phyloP scores from a whole-genome alignment of 1,140 invertebrate genomes.

The Dysdera silvatica region DNA sequence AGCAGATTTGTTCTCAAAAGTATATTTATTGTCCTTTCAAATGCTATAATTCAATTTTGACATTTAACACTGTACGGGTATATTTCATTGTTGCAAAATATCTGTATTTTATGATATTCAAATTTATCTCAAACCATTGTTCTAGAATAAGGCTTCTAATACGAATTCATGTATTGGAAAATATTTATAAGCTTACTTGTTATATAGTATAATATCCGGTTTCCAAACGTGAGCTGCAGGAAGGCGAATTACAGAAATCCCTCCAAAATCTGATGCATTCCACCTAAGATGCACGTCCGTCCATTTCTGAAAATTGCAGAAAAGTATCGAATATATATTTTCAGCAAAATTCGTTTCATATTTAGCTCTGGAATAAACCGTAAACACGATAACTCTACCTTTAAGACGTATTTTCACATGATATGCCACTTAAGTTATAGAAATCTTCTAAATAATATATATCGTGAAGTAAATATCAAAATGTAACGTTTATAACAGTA shows the following conservation, averaged over 20 bases:
- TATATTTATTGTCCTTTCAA: too few species aligned
- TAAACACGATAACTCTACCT: not conserved
- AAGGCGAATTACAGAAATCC: constrained; percentile 50
- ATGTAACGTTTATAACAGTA: too few species aligned
- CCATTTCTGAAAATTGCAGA: constrained; percentile 35
- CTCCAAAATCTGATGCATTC: constrained; percentile 50
- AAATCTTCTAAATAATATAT: not conserved
- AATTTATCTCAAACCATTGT: too few species aligned
- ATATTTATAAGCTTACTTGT: constrained; percentile 46
- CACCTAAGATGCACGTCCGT: constrained; percentile 43
- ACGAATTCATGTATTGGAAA: not conserved
- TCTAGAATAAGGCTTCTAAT: too few species aligned
- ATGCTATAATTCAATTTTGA: too few species aligned
- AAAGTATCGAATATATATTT: too few species aligned
- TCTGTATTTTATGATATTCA: too few species aligned
- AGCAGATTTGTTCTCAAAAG: too few species aligned
- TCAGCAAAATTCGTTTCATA: not conserved
- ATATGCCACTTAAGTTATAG: too few species aligned
- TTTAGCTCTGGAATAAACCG: not conserved
- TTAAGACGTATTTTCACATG: not conserved
- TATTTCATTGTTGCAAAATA: too few species aligned
- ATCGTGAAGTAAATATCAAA: too few species aligned
- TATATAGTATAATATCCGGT: constrained; percentile 54
- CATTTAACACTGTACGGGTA: too few species aligned
- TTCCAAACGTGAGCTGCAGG: constrained; percentile 53